These are phyloP conservation scores for Diglossa cyanea DNA, from an alignment of 2,797 vertebrate genomes.

Conservation along the genomic window DNA sequence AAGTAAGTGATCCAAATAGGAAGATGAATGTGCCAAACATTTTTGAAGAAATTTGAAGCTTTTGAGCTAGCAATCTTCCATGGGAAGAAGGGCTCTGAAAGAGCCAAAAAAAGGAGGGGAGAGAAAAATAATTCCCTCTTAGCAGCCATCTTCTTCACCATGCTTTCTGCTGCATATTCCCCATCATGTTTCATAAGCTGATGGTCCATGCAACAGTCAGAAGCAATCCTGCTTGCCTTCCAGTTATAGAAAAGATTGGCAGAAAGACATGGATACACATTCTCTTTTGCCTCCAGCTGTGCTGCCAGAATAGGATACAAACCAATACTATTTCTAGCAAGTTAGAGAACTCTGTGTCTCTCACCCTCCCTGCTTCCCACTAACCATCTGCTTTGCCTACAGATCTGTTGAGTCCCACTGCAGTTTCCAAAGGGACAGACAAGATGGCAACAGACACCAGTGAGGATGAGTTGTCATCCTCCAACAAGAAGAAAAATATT, in stretches of 20 bases:
- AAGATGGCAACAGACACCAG: neutral
- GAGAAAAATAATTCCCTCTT: neutral
- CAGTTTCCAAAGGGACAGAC: neutral
- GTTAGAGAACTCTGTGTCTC: neutral
- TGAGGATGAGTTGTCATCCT: neutral
- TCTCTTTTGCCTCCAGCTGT: constrained; percentile 3
- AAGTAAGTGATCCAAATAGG: neutral
- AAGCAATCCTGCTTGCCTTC: neutral
- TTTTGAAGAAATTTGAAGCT: neutral
- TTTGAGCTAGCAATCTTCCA: neutral
- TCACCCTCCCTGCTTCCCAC: neutral
- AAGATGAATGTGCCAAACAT: neutral
- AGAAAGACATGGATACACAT: neutral
- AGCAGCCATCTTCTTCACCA: neutral
- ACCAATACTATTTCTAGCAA: neutral
- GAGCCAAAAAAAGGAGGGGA: neutral
- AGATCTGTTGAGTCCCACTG: neutral
- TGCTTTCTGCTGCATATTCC: neutral
- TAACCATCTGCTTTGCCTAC: neutral
- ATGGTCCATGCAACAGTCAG: neutral
- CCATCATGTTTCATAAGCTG: neutral
- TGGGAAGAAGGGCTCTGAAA: neutral
- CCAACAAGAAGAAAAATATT: neutral
- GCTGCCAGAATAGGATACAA: neutral
- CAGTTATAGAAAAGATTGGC: neutral